Evolutionary conservation across 2,113 vertebrate species (phyloP), one percentile per base, ranked within the genome.

Genomic region (Elanoides forficatus): DNA sequence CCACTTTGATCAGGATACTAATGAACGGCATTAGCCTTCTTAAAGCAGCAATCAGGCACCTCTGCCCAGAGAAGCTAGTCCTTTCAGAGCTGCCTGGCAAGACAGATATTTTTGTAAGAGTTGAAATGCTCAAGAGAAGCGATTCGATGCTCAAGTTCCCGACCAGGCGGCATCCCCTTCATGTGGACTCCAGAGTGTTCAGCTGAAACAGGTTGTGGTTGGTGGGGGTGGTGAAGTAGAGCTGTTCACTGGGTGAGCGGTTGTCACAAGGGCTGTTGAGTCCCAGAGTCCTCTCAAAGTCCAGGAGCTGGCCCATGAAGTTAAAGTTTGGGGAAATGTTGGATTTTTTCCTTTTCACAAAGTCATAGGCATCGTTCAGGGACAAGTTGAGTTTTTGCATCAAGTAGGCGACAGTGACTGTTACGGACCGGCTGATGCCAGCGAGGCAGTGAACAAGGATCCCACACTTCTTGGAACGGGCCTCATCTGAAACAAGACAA

Each of bases 361-460:
- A 99, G 98, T 99, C 99, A 68, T 99, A 99, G 82, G 99, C 99
- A 13, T 99, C 99, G 0, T 99, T 99, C 88, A 99, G 99, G 8
- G 99, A 99, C 97, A 99, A 98, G 98, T 99, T 99, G 97, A 99
- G 99, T 98, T 99, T 99, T 98, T 99, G 99, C 99, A 99, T 99
- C 98, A 99, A 98, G 98, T 99, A 99, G 90, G 99, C 99, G 90
- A 99, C 99, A 3, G 99, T 99, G 94, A 99, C 99, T 1, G 99
- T 99, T 90, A 99, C 99, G 0, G 99, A 99, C 73, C 99, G 99
- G 97, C 99, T 99, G 98, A 99, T 99, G 81, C 99, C 99, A 3
- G 99, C 99, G 89, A 99, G 98, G 95, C 99, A 99, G 98, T 99
- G 99, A 89, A 99, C 99, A 95, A 99, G 98, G 97, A 99, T 99